phyloP scores from a whole-genome alignment of 2,113 vertebrate genomes.

The Scomber scombrus region DNA sequence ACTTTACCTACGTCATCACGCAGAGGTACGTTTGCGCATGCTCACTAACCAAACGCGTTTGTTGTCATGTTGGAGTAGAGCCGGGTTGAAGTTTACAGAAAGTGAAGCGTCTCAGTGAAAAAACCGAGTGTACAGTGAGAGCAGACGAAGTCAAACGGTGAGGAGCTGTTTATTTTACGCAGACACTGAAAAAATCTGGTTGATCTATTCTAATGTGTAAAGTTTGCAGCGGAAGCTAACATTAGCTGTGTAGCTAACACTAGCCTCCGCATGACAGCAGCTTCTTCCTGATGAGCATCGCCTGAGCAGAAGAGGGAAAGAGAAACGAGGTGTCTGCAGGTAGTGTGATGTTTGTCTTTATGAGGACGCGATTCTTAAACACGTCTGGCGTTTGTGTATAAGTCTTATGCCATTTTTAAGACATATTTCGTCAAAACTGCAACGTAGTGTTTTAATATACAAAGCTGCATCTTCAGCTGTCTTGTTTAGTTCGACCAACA shows the following conservation, averaged over 20 bases:
- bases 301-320: not conserved
- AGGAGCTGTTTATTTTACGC: not conserved
- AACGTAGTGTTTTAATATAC: too few relatives aligned
- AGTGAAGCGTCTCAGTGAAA: not conserved
- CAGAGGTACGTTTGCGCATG: not conserved
- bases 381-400: not conserved
- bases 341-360: not conserved
- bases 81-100: not conserved
- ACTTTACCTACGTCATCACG: conserved; percentile 43
- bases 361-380: not conserved
- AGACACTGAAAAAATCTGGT: too few relatives aligned
- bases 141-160: conserved; percentile 16
- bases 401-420: not conserved
- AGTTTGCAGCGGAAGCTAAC: not conserved
- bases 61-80: conserved; percentile 2
- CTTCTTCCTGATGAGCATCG: not conserved
- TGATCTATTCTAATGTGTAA: too few relatives aligned
- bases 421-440: not conserved
- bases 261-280: conserved; percentile 42
- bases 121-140: not conserved
- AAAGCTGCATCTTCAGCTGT: not conserved
- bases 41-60: conserved; percentile 6
- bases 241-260: conserved; percentile 53
- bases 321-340: not conserved
- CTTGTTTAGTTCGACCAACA: not conserved